A percentile compares a stretch with the other conserved stretches of the same genome.
Evolutionary conservation across 1,140 invertebrate genomes (phyloP).

Genomic region (Drosophila arawakana): DNA sequence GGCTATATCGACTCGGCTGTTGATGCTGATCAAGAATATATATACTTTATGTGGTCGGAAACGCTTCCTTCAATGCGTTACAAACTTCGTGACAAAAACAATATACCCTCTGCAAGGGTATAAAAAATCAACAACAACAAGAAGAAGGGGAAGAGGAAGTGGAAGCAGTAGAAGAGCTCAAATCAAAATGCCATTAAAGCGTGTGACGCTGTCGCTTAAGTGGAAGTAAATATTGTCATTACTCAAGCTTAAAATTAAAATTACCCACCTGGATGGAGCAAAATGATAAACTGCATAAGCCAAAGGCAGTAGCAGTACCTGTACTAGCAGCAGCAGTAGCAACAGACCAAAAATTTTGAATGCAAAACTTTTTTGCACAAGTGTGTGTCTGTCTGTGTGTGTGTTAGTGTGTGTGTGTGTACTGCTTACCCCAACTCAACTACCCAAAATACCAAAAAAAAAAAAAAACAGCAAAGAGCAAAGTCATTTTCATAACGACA

Average conservation of each 20-base stretch:
- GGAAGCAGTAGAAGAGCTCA: slow-evolving; percentile 50
- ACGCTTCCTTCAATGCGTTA: too few species aligned
- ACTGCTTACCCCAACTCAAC: not conserved
- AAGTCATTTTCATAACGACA: slow-evolving; percentile 82
- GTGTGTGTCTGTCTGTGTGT: slow-evolving; percentile 31
- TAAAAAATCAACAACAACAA: slow-evolving; percentile 12
- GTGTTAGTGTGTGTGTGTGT: slow-evolving; percentile 4
- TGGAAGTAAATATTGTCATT: slow-evolving; percentile 84
- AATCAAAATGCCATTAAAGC: slow-evolving; percentile 83
- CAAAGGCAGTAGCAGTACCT: slow-evolving; percentile 43
- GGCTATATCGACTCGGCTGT: too few species aligned
- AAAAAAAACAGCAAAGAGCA: slow-evolving; percentile 71
- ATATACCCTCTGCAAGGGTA: too few species aligned
- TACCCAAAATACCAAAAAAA: slow-evolving; percentile 17
- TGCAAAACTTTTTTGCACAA: slow-evolving; percentile 79
- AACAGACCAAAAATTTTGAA: slow-evolving; percentile 76
- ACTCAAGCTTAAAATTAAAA: slow-evolving; percentile 84
- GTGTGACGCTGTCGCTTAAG: slow-evolving; percentile 74
- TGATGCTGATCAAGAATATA: too few species aligned
- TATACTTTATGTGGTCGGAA: too few species aligned
- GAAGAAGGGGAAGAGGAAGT: not conserved
- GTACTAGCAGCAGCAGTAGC: slow-evolving; percentile 35
- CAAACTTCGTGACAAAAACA: too few species aligned
- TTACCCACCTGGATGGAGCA: slow-evolving; percentile 79
- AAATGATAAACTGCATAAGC: slow-evolving; percentile 84